Evolutionary conservation across 2,888 invertebrate genomes (phyloP), one percentile per base, ranked within the genome.

Genomic region (Athalia cordata): DNA sequence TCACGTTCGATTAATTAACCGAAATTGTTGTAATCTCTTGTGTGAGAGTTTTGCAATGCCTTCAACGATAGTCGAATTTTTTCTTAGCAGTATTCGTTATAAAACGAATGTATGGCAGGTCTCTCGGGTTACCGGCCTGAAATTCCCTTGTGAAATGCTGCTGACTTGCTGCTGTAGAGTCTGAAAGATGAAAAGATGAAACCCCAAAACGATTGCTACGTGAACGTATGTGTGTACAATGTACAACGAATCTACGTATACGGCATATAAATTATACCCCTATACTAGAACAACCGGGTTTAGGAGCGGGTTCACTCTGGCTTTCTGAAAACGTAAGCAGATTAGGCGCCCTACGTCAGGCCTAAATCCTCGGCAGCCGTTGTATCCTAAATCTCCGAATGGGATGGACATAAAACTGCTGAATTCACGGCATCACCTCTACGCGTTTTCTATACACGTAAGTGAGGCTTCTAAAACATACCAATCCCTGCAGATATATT

Each of bases 241-340:
- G n/a, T n/a, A 29, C 29, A 29, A 29, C 29, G 29, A 29, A 29
- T 29, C 15, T 6, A 43, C 43, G 6, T 55, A 52, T 52, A 50
- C 15, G 6, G 29, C 7, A 67, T 29, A 67, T 67, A 55, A 52
- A 68, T 68, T 43, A 68, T 15, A 50, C 15, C 52, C 43, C 29
- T 52, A 9, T 55, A 67, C 68, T 55, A 52, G 68, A 29, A 52
- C 68, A 29, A 52, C 52, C 52, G 68, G 52, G 29, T 68, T 55
- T 50, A 55, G 52, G 68, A 43, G 11, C 55, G 68, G 59, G 59
- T 29, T 29, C 29, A 29, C 29, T 29, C 29, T 29, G 29, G 29
- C 29, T 29, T 59, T 57, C 72, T 57, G 61, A 72, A 72, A 45
- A 59, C 72, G 72, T 72, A 72, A 72, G 72, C 72, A 72, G 72